Percentiles rank a stretch among this genome's conserved stretches.
Evolutionary conservation across 2,888 invertebrate genomes (phyloP).

Genomic region (Harpagoxenus sublaevis): DNA sequence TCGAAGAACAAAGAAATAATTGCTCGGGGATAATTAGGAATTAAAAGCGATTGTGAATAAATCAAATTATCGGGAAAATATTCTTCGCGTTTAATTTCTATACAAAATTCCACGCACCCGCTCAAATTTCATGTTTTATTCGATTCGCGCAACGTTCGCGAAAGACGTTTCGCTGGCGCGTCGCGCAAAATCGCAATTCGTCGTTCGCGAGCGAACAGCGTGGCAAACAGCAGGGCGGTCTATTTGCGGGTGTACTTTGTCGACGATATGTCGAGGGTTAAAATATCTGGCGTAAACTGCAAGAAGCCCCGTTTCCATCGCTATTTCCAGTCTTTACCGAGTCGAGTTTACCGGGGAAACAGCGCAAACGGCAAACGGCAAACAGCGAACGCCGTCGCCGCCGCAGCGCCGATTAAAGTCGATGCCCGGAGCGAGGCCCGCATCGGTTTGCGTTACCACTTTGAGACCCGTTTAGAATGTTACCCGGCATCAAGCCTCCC

Average conservation of each 20-base stretch:
- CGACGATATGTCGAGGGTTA: constrained; percentile 60
- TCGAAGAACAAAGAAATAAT: neutral
- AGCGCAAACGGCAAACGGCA: constrained; percentile 5
- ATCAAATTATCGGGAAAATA: neutral
- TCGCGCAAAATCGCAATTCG: neutral
- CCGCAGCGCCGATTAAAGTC: constrained; percentile 3
- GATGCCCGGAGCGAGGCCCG: constrained; percentile 4
- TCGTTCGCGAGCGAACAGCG: neutral
- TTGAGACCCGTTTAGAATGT: constrained; percentile 23
- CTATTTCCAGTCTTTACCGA: constrained; percentile 63
- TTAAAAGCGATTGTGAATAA: neutral
- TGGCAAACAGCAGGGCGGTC: constrained; percentile 38
- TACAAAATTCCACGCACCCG: neutral
- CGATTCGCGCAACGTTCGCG: neutral
- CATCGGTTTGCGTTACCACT: neutral
- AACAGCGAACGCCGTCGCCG: neutral
- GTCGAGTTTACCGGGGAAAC: constrained; percentile 62
- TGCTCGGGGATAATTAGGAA: neutral
- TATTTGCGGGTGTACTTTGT: constrained; percentile 60
- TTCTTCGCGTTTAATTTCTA: neutral
- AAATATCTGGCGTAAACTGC: constrained; percentile 57
- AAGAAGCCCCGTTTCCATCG: constrained; percentile 60
- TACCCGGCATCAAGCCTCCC: neutral
- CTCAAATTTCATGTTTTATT: neutral
- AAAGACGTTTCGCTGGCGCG: neutral